These are phyloP conservation scores for Todiramphus saurophagus DNA, from an alignment of 2,113 vertebrate species.

Conservation along the genomic window DNA sequence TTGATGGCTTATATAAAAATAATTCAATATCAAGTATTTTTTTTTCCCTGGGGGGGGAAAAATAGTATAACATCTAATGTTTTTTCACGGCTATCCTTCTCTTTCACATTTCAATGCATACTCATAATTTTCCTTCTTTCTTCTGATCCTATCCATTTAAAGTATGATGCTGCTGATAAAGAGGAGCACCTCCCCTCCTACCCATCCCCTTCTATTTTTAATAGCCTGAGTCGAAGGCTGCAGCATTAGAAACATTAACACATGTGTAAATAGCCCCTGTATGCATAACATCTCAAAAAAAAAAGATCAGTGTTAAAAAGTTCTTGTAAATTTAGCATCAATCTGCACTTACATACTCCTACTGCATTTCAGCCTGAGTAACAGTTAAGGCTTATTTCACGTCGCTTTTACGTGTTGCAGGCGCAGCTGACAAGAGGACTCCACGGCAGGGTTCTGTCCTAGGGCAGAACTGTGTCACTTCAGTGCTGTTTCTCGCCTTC, in stretches of 20 bases:
- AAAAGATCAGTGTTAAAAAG: not conserved
- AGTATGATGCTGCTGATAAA: not conserved
- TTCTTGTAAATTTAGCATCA: not conserved
- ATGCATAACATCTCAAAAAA: not conserved
- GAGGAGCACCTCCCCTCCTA: not conserved
- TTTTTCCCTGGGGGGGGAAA: not conserved
- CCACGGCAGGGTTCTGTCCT: not conserved
- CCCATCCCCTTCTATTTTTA: not conserved
- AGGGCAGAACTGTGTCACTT: constrained; percentile 20
- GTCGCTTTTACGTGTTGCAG: not conserved
- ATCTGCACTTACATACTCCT: not conserved
- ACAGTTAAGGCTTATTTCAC: not conserved
- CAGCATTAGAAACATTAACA: not conserved
- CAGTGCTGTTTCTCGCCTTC: not conserved
- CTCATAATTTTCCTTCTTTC: not conserved
- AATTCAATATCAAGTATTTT: not conserved
- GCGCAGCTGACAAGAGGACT: not conserved
- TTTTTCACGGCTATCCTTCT: not conserved
- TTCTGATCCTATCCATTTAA: not conserved
- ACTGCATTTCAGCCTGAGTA: constrained; percentile 6
- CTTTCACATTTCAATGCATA: not conserved
- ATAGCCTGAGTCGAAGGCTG: not conserved
- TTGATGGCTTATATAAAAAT: not conserved
- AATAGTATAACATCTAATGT: not conserved
- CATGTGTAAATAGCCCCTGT: constrained; percentile 7